A percentile compares a stretch with the other conserved stretches of the same genome.
These are phyloP conservation scores for Netelia fuscicornis DNA, from an alignment of 2,888 invertebrate species.

Conservation along the genomic window DNA sequence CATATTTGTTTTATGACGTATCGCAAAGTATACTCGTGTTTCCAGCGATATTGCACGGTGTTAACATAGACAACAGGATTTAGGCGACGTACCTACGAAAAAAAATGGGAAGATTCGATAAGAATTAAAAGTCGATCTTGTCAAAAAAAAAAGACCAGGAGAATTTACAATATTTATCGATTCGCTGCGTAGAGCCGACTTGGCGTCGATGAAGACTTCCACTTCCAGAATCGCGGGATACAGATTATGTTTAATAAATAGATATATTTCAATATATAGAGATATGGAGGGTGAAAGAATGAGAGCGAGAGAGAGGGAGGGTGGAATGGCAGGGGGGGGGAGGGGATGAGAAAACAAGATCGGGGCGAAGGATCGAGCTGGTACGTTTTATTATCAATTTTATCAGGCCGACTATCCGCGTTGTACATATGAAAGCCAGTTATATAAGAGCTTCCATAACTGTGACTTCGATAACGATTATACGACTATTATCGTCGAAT, in stretches of 20 bases:
- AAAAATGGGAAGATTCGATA: slow-evolving; percentile 8
- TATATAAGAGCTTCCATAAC: slow-evolving; percentile 43
- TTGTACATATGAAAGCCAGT: slow-evolving; percentile 35
- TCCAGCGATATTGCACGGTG: neutral
- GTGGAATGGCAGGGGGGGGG: neutral
- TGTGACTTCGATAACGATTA: slow-evolving; percentile 58
- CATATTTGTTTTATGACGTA: slow-evolving; percentile 7
- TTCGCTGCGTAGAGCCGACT: neutral
- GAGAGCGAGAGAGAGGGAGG: neutral
- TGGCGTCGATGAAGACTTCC: slow-evolving; percentile 10
- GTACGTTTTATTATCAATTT: slow-evolving; percentile 54
- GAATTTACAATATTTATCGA: neutral
- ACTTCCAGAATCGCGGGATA: neutral
- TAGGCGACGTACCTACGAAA: neutral
- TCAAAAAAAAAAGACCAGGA: neutral
- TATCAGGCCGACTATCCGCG: slow-evolving; percentile 55
- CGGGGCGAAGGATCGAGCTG: slow-evolving; percentile 34
- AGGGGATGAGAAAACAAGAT: neutral
- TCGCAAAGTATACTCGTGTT: slow-evolving; percentile 4
- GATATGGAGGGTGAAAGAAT: neutral
- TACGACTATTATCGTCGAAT: slow-evolving; percentile 50
- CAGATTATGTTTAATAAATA: slow-evolving; percentile 15
- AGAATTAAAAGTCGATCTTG: slow-evolving; percentile 6
- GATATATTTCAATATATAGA: neutral
- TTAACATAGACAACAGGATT: neutral